Evolutionary conservation across 2,888 invertebrate genomes (phyloP).

Genomic region (Nomada ferruginata): DNA sequence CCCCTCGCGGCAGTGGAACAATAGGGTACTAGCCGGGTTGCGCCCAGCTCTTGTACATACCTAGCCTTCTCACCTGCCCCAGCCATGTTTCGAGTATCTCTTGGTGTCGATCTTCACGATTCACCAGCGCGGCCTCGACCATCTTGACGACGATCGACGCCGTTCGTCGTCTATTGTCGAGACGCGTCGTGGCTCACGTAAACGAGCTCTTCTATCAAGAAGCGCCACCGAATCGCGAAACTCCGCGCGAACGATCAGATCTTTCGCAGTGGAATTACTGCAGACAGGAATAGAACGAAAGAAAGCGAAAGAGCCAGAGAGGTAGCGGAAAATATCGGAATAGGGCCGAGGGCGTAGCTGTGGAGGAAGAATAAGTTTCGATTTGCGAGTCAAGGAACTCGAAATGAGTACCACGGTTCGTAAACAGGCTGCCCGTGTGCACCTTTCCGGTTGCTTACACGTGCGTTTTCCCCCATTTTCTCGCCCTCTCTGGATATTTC

Average conservation of each 20-base stretch:
- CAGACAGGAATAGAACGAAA: neutral
- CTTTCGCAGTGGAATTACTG: conserved; percentile 7
- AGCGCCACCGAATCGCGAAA: conserved; percentile 26
- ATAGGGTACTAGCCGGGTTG: neutral
- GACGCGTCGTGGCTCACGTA: conserved; percentile 32
- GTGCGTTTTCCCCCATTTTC: conserved; percentile 29
- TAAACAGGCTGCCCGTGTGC: conserved; percentile 68
- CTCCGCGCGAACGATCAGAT: conserved; percentile 26
- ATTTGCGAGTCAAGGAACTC: conserved; percentile 75
- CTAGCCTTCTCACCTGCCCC: conserved; percentile 5
- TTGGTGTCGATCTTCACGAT: conserved; percentile 4
- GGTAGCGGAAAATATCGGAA: neutral
- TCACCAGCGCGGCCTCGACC: neutral
- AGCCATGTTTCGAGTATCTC: neutral
- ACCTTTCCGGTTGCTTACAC: conserved; percentile 49
- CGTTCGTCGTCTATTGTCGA: conserved; percentile 25
- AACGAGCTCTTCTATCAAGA: conserved; percentile 4
- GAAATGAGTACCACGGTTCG: conserved; percentile 52
- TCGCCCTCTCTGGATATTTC: conserved; percentile 34
- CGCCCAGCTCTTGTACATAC: conserved; percentile 3
- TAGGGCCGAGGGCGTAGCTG: neutral
- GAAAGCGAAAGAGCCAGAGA: neutral
- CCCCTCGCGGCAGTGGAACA: conserved; percentile 2
- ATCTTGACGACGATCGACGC: conserved; percentile 26
- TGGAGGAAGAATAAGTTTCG: conserved; percentile 39